Percentiles rank a stretch among this genome's conserved stretches.
phyloP scores from a whole-genome alignment of 35 echinoderm and acorn worm species.

The Strongylocentrotus purpuratus region DNA sequence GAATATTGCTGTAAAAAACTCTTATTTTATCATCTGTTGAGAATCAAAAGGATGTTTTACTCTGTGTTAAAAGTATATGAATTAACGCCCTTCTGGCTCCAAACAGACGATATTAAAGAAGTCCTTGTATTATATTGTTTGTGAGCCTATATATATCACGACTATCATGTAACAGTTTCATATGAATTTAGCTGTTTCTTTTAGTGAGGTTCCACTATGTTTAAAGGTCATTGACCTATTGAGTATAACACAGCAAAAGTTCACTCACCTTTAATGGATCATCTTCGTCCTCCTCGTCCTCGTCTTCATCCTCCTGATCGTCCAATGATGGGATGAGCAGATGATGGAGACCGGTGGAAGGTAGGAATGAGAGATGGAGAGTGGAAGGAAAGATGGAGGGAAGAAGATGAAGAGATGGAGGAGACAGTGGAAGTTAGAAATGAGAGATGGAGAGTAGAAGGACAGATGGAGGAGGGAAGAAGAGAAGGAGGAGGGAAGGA shows the following conservation, averaged over 20 bases:
- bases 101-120: no score
- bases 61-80: no score
- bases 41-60: no score
- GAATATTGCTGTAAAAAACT: no score
- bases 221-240: neutral
- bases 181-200: no score
- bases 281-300: conserved; percentile 42
- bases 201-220: no score
- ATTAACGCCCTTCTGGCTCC: no score
- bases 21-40: no score
- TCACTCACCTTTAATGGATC: conserved; percentile 35
- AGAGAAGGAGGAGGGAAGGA: neutral
- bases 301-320: conserved; percentile 36
- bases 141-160: no score
- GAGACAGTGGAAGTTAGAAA: neutral
- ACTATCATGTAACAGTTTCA: no score
- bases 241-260: neutral
- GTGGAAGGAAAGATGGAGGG: neutral
- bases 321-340: neutral
- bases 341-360: neutral
- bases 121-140: no score
- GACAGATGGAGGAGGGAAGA: neutral
- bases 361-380: neutral
- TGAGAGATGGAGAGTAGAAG: neutral
- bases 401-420: neutral